These are phyloP conservation scores for Ciconia maguari DNA, from an alignment of 2,113 vertebrate species.

Conservation along the genomic window DNA sequence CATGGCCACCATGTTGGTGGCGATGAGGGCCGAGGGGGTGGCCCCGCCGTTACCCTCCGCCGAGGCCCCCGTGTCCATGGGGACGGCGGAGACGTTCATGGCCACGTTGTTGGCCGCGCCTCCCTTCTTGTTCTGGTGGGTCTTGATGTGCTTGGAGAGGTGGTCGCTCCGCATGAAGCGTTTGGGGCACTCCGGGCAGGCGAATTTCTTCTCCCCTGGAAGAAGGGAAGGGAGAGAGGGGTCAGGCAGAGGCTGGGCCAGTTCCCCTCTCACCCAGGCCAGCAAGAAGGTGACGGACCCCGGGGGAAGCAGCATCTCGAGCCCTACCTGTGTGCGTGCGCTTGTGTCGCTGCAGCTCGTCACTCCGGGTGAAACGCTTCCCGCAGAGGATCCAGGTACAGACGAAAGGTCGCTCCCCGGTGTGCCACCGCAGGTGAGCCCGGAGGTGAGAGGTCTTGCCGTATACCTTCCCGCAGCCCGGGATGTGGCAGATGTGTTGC, in stretches of 20 bases:
- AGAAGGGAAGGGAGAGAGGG: background rate
- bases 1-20: slow-evolving; percentile 86
- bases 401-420: slow-evolving; percentile 92
- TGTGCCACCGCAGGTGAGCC: slow-evolving; percentile 96
- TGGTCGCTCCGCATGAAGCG: slow-evolving; percentile 98
- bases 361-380: slow-evolving; percentile 93
- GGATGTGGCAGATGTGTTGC: slow-evolving; percentile 95
- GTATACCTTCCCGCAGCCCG: slow-evolving; percentile 92
- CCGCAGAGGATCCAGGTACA: slow-evolving; percentile 93
- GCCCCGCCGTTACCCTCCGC: slow-evolving; percentile 68
- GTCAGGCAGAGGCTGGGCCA: background rate
- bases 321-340: slow-evolving; percentile 91
- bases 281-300: too few relatives aligned
- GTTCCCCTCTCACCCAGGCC: too few relatives aligned
- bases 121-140: slow-evolving; percentile 92
- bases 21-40: slow-evolving; percentile 80
- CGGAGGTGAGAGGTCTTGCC: slow-evolving; percentile 94
- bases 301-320: rapidly evolving
- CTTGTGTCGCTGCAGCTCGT: slow-evolving; percentile 96
- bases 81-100: slow-evolving; percentile 76
- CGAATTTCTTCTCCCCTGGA: slow-evolving; percentile 92
- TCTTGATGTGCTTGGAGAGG: slow-evolving; percentile 95
- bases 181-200: slow-evolving; percentile 90
- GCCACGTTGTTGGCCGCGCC: slow-evolving; percentile 36
- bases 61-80: slow-evolving; percentile 72